Base-by-base conservation (phyloP, 2,888 invertebrate genomes). In the Papilio protenor region DNA sequence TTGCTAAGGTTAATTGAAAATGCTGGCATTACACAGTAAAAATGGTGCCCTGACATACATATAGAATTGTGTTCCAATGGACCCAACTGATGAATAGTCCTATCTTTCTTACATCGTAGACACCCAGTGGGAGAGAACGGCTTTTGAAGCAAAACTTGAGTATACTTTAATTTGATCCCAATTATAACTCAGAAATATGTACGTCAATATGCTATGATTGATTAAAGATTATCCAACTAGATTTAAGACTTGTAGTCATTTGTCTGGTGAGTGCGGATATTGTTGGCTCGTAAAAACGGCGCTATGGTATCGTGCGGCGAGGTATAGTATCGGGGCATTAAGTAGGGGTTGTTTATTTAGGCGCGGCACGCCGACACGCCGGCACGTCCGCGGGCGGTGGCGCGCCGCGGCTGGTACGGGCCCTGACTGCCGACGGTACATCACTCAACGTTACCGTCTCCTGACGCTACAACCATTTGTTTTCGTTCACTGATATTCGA, bases 311-410 rank as follows among this genome's bases (percentile, higher is more conserved):
- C 92, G 92, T 92, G 93, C 86, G 85, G 84, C 84, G 83, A 2
- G 23, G 61, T 27, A 61, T 14, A 16, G 61, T 40, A 66, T 66
- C 64, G 85, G 84, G 83, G 87, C 90, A 91, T 92, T 93, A 93
- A 92, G 89, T 90, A 89, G 89, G 89, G 90, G 92, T 92, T 94
- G 93, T 94, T 94, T 94, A 93, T 94, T 94, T 93, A 91, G 92
- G 89, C 89, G 87, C 87, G 87, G 83, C 86, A 80, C 80, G 81
- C 81, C 64, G 61, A 33, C 64, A 64, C 64, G 64, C 66, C 66
- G 66, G 40, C 33, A 64, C 33, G 33, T 64, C 14, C 8, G n/a
- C 76, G 59, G 84, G 80, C 84, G 84, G 91, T 85, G 89, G 89
- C 87, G 81, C 79, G 85, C 87, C 87, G 87, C 83, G 86, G 79